These are phyloP conservation scores for Ectropis grisescens DNA, from an alignment of 1,140 invertebrate genomes.

Conservation along the genomic window DNA sequence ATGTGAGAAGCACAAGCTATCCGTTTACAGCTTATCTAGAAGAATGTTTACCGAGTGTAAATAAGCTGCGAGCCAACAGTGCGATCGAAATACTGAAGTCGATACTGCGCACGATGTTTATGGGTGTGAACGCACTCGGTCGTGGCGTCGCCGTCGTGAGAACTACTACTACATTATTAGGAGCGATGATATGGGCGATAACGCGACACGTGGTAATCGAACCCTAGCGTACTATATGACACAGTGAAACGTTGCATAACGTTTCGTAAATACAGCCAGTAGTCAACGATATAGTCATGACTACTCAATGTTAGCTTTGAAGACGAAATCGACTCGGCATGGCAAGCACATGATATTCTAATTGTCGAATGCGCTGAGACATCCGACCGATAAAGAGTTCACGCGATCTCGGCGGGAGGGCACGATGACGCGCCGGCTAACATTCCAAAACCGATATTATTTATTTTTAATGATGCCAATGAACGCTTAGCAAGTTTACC, in stretches of 20 bases:
- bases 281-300: too few relatives aligned
- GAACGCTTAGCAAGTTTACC: slow-evolving; percentile 44
- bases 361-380: slow-evolving; percentile 19
- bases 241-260: slow-evolving; percentile 23
- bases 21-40: slow-evolving; percentile 54
- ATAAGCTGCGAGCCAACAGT: slow-evolving; percentile 37
- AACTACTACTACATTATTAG: slow-evolving; percentile 37
- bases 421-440: slow-evolving; percentile 33
- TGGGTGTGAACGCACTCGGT: slow-evolving; percentile 51
- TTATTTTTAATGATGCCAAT: slow-evolving; percentile 60
- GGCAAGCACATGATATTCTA: too few relatives aligned
- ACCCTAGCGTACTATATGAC: slow-evolving; percentile 17
- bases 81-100: slow-evolving; percentile 17
- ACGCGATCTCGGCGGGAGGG: slow-evolving; percentile 53
- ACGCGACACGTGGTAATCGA: slow-evolving; percentile 36
- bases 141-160: slow-evolving; percentile 43
- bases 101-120: slow-evolving; percentile 29
- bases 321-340: too few relatives aligned
- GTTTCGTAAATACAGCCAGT: slow-evolving; percentile 13
- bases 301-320: too few relatives aligned
- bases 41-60: slow-evolving; percentile 47
- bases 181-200: slow-evolving; percentile 26
- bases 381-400: slow-evolving; percentile 52
- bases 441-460: slow-evolving; percentile 50
- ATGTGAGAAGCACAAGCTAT: slow-evolving; percentile 61